These are phyloP conservation scores for Campoletis sonorensis DNA, from an alignment of 1,140 invertebrate species.

Conservation along the genomic window DNA sequence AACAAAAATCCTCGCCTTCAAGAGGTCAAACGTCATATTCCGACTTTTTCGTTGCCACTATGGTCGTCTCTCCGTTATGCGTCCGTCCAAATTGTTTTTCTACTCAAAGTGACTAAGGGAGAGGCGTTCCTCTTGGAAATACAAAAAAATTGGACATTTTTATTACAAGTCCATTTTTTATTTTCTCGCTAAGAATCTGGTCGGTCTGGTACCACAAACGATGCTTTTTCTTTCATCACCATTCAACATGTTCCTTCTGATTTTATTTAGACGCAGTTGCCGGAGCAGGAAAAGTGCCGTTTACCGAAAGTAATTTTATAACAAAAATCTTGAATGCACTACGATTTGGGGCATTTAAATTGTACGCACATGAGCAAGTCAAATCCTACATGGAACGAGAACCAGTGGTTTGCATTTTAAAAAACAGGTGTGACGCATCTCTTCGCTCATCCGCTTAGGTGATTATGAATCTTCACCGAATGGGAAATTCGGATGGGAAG, in stretches of 20 bases:
- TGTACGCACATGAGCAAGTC: too few species aligned
- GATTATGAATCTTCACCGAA: neutral
- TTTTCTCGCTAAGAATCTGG: constrained; percentile 55
- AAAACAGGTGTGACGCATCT: too few species aligned
- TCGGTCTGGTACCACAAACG: neutral
- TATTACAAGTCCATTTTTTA: constrained; percentile 61
- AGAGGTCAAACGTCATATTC: constrained; percentile 55
- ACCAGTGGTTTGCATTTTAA: too few species aligned
- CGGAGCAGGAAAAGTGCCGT: too few species aligned
- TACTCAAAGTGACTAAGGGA: neutral
- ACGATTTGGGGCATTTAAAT: too few species aligned
- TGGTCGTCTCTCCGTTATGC: constrained; percentile 2
- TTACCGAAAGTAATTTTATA: too few species aligned
- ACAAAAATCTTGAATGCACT: too few species aligned
- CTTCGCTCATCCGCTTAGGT: neutral
- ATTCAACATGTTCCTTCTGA: neutral
- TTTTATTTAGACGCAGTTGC: neutral
- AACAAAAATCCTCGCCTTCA: constrained; percentile 32
- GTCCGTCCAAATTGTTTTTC: neutral
- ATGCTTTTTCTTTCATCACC: neutral
- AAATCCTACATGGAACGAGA: too few species aligned
- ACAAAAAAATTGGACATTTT: constrained; percentile 63
- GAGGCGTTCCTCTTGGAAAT: constrained; percentile 43
- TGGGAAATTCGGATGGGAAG: neutral
- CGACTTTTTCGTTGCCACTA: constrained; percentile 9